phyloP scores from a whole-genome alignment of 2,888 invertebrate genomes.

The Lycaena phlaeas region DNA sequence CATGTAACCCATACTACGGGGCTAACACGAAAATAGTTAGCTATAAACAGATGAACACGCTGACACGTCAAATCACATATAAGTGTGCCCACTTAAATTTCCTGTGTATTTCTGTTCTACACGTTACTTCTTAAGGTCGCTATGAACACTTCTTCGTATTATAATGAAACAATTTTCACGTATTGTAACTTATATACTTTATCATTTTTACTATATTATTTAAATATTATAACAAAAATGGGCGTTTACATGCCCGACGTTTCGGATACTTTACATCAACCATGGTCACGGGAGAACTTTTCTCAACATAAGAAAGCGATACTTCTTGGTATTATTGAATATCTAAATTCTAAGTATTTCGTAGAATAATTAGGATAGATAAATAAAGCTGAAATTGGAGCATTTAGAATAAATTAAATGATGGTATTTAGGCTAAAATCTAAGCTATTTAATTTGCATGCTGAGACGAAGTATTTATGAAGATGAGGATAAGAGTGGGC shows the following conservation, averaged over 20 bases:
- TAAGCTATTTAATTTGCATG: constrained; percentile 11
- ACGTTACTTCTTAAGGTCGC: constrained; percentile 37
- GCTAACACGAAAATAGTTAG: constrained; percentile 35
- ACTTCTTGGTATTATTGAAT: too few relatives aligned
- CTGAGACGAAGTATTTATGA: constrained; percentile 24
- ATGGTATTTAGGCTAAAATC: constrained; percentile 4
- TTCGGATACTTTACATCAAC: too few relatives aligned
- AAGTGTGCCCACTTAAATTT: constrained; percentile 51
- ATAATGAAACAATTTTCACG: too few relatives aligned
- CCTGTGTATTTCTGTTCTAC: constrained; percentile 56
- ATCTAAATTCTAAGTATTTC: too few relatives aligned
- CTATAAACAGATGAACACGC: constrained; percentile 47
- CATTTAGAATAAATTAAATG: constrained; percentile 4
- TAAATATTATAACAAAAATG: too few relatives aligned
- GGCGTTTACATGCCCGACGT: too few relatives aligned
- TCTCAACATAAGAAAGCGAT: constrained; percentile 22
- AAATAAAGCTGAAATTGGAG: constrained; percentile 8
- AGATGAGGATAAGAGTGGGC: constrained; percentile 30
- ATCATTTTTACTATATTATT: too few relatives aligned
- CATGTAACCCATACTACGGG: too few relatives aligned
- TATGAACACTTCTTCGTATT: too few relatives aligned
- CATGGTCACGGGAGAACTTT: too few relatives aligned
- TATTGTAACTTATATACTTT: too few relatives aligned
- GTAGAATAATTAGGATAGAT: constrained; percentile 3
- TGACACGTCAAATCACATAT: constrained; percentile 58